phyloP scores from a whole-genome alignment of 2,888 invertebrate species.

The Pterostichus niger region DNA sequence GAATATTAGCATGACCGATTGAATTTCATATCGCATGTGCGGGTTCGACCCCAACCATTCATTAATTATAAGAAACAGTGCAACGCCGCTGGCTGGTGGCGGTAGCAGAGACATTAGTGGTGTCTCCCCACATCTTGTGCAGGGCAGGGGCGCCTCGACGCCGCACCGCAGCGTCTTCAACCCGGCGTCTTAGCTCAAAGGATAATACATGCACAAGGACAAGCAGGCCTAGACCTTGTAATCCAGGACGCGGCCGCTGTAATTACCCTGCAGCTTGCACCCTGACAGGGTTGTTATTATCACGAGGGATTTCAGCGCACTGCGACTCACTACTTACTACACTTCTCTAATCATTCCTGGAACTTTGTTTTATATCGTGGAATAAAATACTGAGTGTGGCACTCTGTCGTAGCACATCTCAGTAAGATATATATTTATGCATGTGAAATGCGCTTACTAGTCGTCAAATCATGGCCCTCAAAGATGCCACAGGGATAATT shows the following conservation, averaged over 20 bases:
- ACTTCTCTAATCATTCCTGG: no score
- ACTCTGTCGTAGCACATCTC: no score
- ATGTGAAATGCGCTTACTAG: no score
- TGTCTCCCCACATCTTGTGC: not conserved
- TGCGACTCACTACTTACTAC: not conserved
- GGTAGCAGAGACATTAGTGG: conserved; percentile 16
- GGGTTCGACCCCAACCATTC: conserved; percentile 29
- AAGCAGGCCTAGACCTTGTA: conserved; percentile 34
- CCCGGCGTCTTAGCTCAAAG: conserved; percentile 28
- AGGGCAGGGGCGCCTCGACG: not conserved
- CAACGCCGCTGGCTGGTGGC: not conserved
- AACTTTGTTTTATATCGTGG: no score
- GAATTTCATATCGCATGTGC: not conserved
- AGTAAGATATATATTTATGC: no score
- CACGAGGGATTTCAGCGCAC: not conserved
- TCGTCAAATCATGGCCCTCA: no score
- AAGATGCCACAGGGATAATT: no score
- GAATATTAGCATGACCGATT: conserved; percentile 11
- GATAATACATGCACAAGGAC: conserved; percentile 59
- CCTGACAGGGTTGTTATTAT: not conserved
- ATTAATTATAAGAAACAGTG: conserved; percentile 50
- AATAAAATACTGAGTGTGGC: no score
- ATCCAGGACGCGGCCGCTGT: conserved; percentile 43
- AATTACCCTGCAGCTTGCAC: conserved; percentile 41
- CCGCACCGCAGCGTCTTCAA: not conserved